Percentiles rank a stretch among this genome's conserved stretches.
Evolutionary conservation across 2,113 vertebrate species (phyloP).

Genomic region (Podiceps cristatus): DNA sequence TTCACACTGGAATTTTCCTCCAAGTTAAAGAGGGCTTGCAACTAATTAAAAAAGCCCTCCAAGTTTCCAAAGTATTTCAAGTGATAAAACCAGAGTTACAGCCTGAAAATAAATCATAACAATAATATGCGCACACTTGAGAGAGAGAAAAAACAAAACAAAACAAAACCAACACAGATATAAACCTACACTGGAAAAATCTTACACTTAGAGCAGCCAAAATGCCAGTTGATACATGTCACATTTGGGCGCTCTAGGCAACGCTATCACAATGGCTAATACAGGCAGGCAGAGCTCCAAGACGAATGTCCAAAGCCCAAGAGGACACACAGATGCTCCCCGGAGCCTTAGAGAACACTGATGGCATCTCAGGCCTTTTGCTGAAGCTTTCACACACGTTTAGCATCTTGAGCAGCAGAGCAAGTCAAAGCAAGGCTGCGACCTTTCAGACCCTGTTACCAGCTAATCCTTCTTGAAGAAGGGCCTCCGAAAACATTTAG

Average conservation of each 20-base stretch:
- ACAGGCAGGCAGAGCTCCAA: slow-evolving; percentile 60
- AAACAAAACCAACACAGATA: not conserved
- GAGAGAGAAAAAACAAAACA: not conserved
- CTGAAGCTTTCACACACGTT: slow-evolving; percentile 30
- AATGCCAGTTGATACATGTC: slow-evolving; percentile 57
- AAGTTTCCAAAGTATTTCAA: slow-evolving; percentile 50
- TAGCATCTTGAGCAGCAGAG: not conserved
- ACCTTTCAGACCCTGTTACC: not conserved
- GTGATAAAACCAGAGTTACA: slow-evolving; percentile 40
- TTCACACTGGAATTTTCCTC: not conserved
- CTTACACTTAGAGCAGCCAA: slow-evolving; percentile 54
- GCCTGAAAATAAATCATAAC: slow-evolving; percentile 56
- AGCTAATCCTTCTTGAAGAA: slow-evolving; percentile 23
- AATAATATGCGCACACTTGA: slow-evolving; percentile 7
- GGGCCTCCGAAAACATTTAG: slow-evolving; percentile 40
- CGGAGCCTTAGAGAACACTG: not conserved
- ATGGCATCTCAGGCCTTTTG: slow-evolving; percentile 54
- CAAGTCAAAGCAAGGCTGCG: not conserved
- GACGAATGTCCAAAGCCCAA: not conserved
- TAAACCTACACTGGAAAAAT: slow-evolving; percentile 63
- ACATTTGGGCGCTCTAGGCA: slow-evolving; percentile 41
- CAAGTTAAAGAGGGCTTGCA: not conserved
- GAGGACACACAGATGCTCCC: slow-evolving; percentile 49
- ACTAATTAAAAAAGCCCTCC: not conserved
- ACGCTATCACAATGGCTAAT: slow-evolving; percentile 64